Evolutionary conservation across 2,888 invertebrate genomes (phyloP), one percentile per base, ranked within the genome.

Genomic region (Allacma fusca): DNA sequence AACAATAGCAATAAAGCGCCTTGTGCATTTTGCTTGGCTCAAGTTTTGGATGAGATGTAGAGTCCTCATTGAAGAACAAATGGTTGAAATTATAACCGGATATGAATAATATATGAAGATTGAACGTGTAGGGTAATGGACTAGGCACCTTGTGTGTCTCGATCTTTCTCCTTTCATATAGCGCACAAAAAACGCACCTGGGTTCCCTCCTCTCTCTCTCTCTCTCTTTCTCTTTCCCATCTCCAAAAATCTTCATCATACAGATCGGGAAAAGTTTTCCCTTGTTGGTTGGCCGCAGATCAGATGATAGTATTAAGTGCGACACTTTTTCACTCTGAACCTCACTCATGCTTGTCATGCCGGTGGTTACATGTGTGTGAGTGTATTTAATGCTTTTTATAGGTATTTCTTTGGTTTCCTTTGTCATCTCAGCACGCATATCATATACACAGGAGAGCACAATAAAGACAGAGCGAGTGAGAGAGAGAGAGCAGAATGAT

Each of bases 101-200:
- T 76, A 76, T 76, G 76, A 76, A 76, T 76, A 76, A 76, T 64
- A 76, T 76, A 76, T 76, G 71, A 76, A 76, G 76, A 76, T 72
- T 72, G 72, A 73, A 50, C 77, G 77, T 79, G 74, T 77, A 59
- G 72, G 43, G 67, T 79, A 79, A 79, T 75, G 77, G 77, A 72
- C 77, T 77, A 62, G 79, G 75, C 79, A 79, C 75, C 72, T 79
- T 79, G 43, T 76, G 69, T 69, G 57, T 34, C 59, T 79, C 67
- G 44, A 77, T 77, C 77, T 77, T 43, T 74, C 70, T 74, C 79
- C 76, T 76, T 43, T 75, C 16, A 75, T 19, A 50, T 40, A 68
- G 67, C 43, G 34, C 7, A 40, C 62, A 77, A 76, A 79, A 79
- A 77, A 59, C 72, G 77, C 79, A 79, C 79, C 79, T 79, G 79